Evolutionary conservation across 2,888 invertebrate species (phyloP), one percentile per base, ranked within the genome.

Genomic region (Electrophaes corylata): DNA sequence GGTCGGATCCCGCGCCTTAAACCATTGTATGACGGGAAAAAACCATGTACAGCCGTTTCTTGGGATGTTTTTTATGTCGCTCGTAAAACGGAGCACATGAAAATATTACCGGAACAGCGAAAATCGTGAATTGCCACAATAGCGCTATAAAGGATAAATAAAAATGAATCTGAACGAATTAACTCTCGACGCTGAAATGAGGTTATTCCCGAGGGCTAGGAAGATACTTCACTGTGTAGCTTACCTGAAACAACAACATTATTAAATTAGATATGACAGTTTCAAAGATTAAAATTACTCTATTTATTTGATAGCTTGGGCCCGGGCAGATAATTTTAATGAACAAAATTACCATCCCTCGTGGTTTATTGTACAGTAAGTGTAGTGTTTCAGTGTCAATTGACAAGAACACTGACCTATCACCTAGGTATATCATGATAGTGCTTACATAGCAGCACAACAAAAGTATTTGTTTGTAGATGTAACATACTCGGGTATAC

Each of bases 41-140:
- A 51, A 55, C 47, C 35, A 53, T 61, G 68, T 73, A 80, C 75
- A 71, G 66, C 69, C 73, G 73, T 72, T 67, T 65, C 70, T 73
- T 60, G 74, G 76, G 73, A 75, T 78, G 76, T 82, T 83, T 83
- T 86, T 87, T 84, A 84, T 81, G 78, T 76, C 65, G 66, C 75
- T 84, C 84, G 76, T 85, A 86, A 86, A 85, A 82, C 70, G 71
- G 75, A 72, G 73, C 75, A 78, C 73, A 74, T 72, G 69, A 78
- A 81, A 83, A 82, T 78, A 79, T 76, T 70, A 76, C 69, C 71
- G 70, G 73, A 75, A 76, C 72, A 73, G 72, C 67, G 75, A 71
- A 76, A 81, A 79, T 80, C 72, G 74, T 72, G 72, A 75, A 81
- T 76, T 78, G 77, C 72, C 74, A 68, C 76, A 80, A 81, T 79